Conservation (phyloP, 2,113 vertebrate species). For the Dryoscopus gambensis region DNA sequence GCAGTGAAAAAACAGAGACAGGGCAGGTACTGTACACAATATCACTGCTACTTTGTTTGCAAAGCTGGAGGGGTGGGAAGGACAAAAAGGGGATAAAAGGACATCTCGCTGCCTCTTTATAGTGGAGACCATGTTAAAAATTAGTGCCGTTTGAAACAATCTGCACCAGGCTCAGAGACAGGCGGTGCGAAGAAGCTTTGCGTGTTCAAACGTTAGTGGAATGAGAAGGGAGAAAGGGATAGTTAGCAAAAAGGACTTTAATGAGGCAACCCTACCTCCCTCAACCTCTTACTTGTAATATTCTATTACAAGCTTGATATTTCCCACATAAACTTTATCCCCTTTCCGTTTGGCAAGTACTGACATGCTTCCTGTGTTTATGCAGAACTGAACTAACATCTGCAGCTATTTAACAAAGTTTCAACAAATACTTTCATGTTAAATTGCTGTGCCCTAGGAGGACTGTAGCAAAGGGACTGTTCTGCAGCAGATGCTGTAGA, state of each 20-base stretch:
- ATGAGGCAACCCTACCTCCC: background rate
- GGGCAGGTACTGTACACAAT: conserved; percentile 76
- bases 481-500: background rate
- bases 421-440: background rate
- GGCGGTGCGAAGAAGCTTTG: background rate
- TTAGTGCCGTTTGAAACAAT: background rate
- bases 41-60: background rate
- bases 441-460: background rate
- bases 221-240: background rate
- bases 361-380: conserved; percentile 1
- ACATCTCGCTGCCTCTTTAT: background rate
- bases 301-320: background rate
- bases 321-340: conserved; percentile 20
- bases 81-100: background rate
- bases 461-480: background rate
- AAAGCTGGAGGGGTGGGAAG: background rate
- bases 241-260: background rate
- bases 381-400: conserved; percentile 13
- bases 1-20: conserved; percentile 91
- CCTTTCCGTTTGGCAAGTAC: background rate
- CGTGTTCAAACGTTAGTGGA: background rate
- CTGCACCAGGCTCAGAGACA: background rate
- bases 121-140: background rate
- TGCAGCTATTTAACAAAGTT: conserved; percentile 29
- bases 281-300: background rate